Percentiles rank a stretch among this genome's conserved stretches.
Conservation (phyloP, 2,888 invertebrate species). For the Drosophila barbarae region DNA sequence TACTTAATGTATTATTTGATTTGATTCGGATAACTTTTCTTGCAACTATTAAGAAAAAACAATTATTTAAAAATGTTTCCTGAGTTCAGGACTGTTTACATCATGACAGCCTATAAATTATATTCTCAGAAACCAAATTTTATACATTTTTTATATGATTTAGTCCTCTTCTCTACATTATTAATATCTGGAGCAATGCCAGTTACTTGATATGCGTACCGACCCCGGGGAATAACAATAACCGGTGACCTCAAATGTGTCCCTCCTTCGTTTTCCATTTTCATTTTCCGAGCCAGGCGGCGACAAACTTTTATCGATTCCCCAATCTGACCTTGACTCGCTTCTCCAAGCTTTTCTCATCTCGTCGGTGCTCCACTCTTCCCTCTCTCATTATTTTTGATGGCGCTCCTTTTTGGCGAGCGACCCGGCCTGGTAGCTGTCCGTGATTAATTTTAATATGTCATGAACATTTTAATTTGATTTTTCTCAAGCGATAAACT, state of each 20-base stretch:
- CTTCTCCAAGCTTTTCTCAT: conserved; percentile 13
- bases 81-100: background rate
- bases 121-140: background rate
- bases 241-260: conserved; percentile 37
- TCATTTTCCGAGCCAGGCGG: conserved; percentile 35
- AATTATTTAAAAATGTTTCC: too few species aligned
- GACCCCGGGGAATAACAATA: conserved; percentile 22
- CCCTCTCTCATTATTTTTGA: conserved; percentile 17
- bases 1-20: accelerated
- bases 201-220: conserved; percentile 27
- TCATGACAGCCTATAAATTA: background rate
- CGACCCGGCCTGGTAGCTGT: background rate
- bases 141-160: background rate
- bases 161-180: background rate
- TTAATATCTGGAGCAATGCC: conserved; percentile 15
- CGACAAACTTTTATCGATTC: conserved; percentile 59
- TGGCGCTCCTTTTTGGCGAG: conserved; percentile 23
- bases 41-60: too few species aligned
- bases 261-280: conserved; percentile 32
- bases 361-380: conserved; percentile 13
- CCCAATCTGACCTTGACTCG: conserved; percentile 52
- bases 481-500: conserved; percentile 39
- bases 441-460: conserved; percentile 37
- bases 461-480: conserved; percentile 37
- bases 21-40: too few species aligned